Evolutionary conservation across 2,888 invertebrate species (phyloP).

Genomic region (Drosophila macrospina): DNA sequence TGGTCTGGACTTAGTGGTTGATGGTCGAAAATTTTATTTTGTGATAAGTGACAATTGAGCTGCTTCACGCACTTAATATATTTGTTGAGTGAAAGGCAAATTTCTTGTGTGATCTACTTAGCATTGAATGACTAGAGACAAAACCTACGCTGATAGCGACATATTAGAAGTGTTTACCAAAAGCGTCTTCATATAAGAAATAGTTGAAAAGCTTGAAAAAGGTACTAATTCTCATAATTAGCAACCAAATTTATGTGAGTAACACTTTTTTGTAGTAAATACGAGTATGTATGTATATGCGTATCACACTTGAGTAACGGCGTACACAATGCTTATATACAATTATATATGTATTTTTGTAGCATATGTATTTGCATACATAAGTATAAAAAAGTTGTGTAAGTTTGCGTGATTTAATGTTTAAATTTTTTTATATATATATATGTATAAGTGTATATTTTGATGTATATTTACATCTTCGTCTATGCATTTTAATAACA

Average conservation of each 20-base stretch:
- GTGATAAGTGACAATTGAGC: constrained; percentile 10
- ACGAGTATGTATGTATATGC: constrained; percentile 1
- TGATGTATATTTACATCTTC: not conserved
- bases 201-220: not conserved
- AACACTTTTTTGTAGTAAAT: not conserved
- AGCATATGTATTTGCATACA: constrained; percentile 2
- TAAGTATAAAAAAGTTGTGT: constrained; percentile 2
- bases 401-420: constrained; percentile 13
- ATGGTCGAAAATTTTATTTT: constrained; percentile 17
- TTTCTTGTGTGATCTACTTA: constrained; percentile 23
- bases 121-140: not conserved
- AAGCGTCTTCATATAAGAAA: not conserved
- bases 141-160: constrained; percentile 4
- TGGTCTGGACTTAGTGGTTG: constrained; percentile 27
- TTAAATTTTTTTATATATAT: no score
- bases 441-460: not conserved
- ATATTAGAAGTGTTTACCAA: not conserved
- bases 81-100: constrained; percentile 47
- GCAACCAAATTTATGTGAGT: constrained; percentile 21
- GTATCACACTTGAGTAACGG: constrained; percentile 1
- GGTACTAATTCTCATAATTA: constrained; percentile 4
- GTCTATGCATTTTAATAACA: constrained; percentile 1
- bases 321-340: constrained; percentile 1
- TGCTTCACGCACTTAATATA: constrained; percentile 6
- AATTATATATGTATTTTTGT: not conserved